Evolutionary conservation across 2,113 vertebrate species (phyloP).

Genomic region (Notothenia rossii): DNA sequence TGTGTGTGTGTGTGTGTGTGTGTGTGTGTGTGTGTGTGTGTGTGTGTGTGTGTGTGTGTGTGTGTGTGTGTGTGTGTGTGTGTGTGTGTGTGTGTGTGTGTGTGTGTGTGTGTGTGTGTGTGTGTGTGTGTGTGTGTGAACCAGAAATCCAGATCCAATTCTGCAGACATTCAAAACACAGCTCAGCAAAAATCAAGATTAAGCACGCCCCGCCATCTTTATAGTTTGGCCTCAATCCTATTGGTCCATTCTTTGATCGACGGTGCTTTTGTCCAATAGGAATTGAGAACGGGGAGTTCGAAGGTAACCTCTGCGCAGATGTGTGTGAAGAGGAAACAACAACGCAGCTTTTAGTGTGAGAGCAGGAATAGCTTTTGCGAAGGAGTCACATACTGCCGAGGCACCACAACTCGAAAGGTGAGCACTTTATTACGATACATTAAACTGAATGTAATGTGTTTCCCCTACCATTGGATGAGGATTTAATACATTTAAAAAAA

Average conservation of each 20-base stretch:
- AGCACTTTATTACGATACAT: background rate
- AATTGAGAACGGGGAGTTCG: background rate
- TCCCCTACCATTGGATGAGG: too few relatives aligned
- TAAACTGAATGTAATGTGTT: too few relatives aligned
- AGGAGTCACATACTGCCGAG: conserved; percentile 13
- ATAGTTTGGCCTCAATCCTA: rapidly evolving
- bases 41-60: too few relatives aligned
- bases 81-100: too few relatives aligned
- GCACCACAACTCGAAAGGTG: conserved; percentile 54
- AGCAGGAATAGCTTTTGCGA: background rate
- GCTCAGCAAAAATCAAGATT: conserved; percentile 32
- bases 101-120: too few relatives aligned
- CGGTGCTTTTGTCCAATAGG: conserved; percentile 42
- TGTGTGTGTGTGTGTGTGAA: conserved; percentile 25
- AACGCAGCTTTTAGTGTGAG: conserved; percentile 1
- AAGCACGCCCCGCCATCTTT: conserved; percentile 4
- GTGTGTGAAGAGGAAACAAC: background rate
- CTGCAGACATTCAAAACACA: background rate
- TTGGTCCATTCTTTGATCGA: conserved; percentile 20
- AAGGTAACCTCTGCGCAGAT: conserved; percentile 43
- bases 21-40: too few relatives aligned
- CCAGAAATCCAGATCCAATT: conserved; percentile 31
- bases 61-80: too few relatives aligned
- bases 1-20: too few relatives aligned
- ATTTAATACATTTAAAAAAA: too few relatives aligned